Base-by-base conservation (phyloP, 1,140 invertebrate species). In the Coboldia fuscipes region DNA sequence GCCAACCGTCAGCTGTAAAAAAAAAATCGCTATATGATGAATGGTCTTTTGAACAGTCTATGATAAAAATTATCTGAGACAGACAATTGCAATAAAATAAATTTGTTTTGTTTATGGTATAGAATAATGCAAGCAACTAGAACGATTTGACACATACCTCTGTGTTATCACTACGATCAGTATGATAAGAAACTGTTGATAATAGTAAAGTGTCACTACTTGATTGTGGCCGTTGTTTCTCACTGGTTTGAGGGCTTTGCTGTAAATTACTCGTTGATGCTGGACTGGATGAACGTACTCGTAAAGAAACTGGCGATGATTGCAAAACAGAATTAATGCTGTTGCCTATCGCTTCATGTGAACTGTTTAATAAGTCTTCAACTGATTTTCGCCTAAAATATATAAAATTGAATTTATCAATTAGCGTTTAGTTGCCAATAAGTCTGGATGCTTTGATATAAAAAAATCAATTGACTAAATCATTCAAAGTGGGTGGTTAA, bases 311-410 rank as follows among this genome's bases (percentile, higher is more conserved):
- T 37, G 28, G 60, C 37, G 58, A 61, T 34, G 54, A 50, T 26
- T 61, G 54, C 39, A 62, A 61, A 10, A 61, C 55, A 45, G 63
- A 61, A 17, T 57, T 55, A n/a, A 66, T 54, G 44, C 58, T 50
- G 41, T 56, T 48, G 33, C 56, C 60, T 19, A 70, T 67, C 22
- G 68, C 66, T 50, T 71, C 70, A 42, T 70, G 68, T 36, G 67
- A 70, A 30, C 66, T 68, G 45, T 68, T 60, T 30, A 71, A 51
- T 23, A 71, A 46, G 46, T 71, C 70, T 48, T 72, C 70, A 48
- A 70, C 66, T 19, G 70, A 70, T 46, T 70, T 71, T 49, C 66
- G 62, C 67, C 70, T 72, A 43, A 34, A 45, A 43, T 22, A 12
- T 30, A 37, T 15, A 19, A 18, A 14, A 5, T n/a, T n/a, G n/a